A percentile compares a stretch with the other conserved stretches of the same genome.
phyloP scores from a whole-genome alignment of 2,113 vertebrate species.

The Brachypteracias leptosomus region DNA sequence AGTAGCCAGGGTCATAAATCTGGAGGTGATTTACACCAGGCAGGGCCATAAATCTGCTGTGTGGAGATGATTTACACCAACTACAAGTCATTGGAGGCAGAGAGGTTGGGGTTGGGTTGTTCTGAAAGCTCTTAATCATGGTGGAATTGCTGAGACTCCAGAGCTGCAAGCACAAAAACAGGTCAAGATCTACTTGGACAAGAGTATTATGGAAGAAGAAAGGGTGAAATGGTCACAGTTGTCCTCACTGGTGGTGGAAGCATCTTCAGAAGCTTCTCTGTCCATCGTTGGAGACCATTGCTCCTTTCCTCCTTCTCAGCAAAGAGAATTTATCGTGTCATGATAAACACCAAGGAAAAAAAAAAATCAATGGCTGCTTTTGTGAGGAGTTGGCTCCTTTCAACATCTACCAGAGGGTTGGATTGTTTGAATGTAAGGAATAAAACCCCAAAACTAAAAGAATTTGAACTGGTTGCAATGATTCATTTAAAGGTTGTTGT shows the following conservation, averaged over 20 bases:
- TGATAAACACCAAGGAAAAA: background rate
- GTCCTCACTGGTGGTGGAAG: too few relatives aligned
- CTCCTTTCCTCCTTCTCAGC: background rate
- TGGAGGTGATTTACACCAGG: background rate
- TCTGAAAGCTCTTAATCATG: background rate
- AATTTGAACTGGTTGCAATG: background rate
- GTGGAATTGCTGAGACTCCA: background rate
- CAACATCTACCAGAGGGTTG: background rate
- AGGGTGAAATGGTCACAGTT: background rate
- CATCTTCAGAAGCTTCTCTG: too few relatives aligned
- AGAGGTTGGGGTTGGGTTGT: background rate
- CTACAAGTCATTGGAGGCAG: background rate
- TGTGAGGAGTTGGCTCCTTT: background rate
- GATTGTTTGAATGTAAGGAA: background rate
- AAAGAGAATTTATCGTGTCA: fast-evolving
- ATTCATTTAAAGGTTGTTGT: background rate
- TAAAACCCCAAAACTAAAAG: background rate
- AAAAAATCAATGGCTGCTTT: background rate
- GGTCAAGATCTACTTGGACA: too few relatives aligned
- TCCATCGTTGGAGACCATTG: too few relatives aligned
- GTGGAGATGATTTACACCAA: background rate
- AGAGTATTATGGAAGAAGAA: fast-evolving
- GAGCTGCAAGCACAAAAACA: background rate
- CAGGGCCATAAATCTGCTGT: background rate
- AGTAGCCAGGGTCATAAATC: background rate